Base-by-base conservation (phyloP, 2,113 vertebrate genomes). In the Martes martes region DNA sequence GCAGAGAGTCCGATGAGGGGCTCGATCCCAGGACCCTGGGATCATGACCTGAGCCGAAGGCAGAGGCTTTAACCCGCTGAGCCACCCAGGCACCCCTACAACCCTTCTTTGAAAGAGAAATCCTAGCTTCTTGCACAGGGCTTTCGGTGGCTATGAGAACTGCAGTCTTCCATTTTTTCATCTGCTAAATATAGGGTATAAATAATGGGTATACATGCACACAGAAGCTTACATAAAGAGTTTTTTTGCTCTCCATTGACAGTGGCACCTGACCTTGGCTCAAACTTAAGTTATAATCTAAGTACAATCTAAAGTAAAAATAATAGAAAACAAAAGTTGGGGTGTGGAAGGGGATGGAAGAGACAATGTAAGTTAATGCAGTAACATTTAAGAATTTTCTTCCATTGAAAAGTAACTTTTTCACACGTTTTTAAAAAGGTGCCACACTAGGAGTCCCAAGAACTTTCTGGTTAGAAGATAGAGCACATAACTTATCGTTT, bases 81-180 rank as follows among this genome's bases (percentile, higher is more conserved):
- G 47, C 47, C 11, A 47, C 47, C 47, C 47, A 47, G 47, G 47
- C 47, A 11, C 10, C 47, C 47, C 47, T 73, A 36, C 61, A 93
- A 47, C 2, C 23, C 21, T 90, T 94, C 61, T 81, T 94, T 94
- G 88, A 96, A 65, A 82, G 59, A 96, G 69, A 80, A 94, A 36
- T 83, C 11, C 26, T 87, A n/a, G 28, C 31, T 96, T 55, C 11
- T n/a, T 45, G 28, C 4, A 28, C 7, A 63, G 21, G 36, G 42
- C 67, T 31, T 65, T 93, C 45, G 50, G 16, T 79, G 50, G 14
- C 7, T 89, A 0, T 81, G 69, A 78, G 92, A 95, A 71, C 26
- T 50, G 16, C 36, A 91, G 11, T 73, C 57, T 94, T 92, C n/a
- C 28, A 42, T n/a, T 88, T 83, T 83, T 90, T 65, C 31, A 42